Evolutionary conservation across 1,140 invertebrate genomes (phyloP).

Genomic region (Bombus pascuorum): DNA sequence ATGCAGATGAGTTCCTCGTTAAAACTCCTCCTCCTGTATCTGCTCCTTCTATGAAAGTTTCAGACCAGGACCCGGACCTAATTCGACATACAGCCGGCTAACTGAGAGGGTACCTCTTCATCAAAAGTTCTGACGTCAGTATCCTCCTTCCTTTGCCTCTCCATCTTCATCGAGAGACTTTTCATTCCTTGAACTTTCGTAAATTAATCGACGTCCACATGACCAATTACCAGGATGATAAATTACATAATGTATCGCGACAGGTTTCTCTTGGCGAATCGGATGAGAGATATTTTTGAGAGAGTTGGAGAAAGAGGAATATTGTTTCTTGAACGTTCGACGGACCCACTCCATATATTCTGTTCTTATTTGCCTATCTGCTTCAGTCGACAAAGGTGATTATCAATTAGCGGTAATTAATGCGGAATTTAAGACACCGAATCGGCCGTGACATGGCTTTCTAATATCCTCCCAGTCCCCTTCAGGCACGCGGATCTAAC

Average conservation of each 20-base stretch:
- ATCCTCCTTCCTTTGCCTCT: neutral
- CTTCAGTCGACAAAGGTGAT: neutral
- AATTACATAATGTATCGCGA: slow-evolving; percentile 13
- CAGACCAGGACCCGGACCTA: neutral
- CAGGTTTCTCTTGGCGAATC: neutral
- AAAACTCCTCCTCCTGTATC: neutral
- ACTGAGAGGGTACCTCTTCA: too few species aligned
- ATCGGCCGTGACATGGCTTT: slow-evolving; percentile 33
- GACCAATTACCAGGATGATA: slow-evolving; percentile 29
- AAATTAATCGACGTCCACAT: slow-evolving; percentile 24
- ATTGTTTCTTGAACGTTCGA: neutral
- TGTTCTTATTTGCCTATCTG: neutral
- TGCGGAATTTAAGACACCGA: neutral
- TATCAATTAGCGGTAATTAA: slow-evolving; percentile 60
- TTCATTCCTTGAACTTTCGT: neutral
- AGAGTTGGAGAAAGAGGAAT: neutral
- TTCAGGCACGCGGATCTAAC: neutral
- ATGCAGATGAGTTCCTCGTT: neutral
- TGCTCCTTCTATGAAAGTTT: neutral
- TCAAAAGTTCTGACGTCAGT: too few species aligned
- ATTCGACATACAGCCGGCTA: neutral
- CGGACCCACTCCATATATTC: neutral
- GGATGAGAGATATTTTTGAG: too few species aligned
- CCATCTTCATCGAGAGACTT: neutral
- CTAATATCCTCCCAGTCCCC: slow-evolving; percentile 18